A percentile compares a stretch with the other conserved stretches of the same genome.
These are phyloP conservation scores for Musca vetustissima DNA, from an alignment of 1,140 invertebrate genomes.

Conservation along the genomic window DNA sequence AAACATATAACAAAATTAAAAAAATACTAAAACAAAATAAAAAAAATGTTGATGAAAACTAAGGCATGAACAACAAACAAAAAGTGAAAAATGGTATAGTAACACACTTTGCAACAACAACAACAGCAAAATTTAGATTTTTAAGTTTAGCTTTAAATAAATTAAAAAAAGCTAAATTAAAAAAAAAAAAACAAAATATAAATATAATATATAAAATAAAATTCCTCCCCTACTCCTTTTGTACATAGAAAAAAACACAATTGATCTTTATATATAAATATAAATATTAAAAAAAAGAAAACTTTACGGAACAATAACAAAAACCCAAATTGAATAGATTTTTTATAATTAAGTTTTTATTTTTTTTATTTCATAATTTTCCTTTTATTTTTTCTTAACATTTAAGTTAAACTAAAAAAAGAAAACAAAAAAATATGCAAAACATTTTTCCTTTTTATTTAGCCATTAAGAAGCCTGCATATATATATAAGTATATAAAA, in stretches of 20 bases:
- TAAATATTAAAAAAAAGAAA: not conserved
- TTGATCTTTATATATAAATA: not conserved
- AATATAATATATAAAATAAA: conserved; percentile 3
- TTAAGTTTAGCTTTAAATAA: conserved; percentile 12
- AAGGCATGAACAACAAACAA: not conserved
- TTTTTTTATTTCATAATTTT: not conserved
- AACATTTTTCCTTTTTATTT: too few species aligned
- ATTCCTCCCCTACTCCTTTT: not conserved
- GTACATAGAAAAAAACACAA: not conserved
- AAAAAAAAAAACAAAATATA: not conserved
- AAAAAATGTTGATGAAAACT: too few species aligned
- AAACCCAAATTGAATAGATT: not conserved
- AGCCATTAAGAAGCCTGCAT: too few species aligned
- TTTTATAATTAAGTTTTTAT: not conserved
- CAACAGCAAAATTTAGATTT: not conserved
- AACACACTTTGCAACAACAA: not conserved
- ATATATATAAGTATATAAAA: too few species aligned
- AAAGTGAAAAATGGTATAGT: not conserved
- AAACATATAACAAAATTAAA: not conserved
- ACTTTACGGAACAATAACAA: conserved; percentile 12
- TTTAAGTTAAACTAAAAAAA: too few species aligned
- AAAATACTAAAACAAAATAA: conserved; percentile 21
- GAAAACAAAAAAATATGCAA: too few species aligned
- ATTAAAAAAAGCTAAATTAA: conserved; percentile 7
- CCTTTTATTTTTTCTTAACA: not conserved